These are phyloP conservation scores for Lasiurus cinereus DNA, from an alignment of 2,113 vertebrate species.

Conservation along the genomic window DNA sequence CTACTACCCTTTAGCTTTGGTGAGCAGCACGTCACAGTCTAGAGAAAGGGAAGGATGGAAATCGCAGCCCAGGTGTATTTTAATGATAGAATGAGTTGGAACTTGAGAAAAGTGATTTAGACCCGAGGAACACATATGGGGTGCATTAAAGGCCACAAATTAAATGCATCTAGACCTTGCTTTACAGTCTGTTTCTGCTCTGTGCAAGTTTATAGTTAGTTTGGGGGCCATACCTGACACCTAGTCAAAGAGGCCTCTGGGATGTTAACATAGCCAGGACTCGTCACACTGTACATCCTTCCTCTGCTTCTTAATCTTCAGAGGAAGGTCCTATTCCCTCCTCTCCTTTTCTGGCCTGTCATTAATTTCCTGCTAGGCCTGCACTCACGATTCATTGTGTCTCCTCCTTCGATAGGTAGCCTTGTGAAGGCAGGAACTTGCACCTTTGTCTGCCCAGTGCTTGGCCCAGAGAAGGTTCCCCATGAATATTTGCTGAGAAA, in stretches of 20 bases:
- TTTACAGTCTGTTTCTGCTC: neutral
- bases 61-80: neutral
- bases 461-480: neutral
- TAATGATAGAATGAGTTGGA: neutral
- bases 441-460: neutral
- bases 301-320: neutral
- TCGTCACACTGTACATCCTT: neutral
- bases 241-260: neutral
- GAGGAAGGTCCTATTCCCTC: neutral
- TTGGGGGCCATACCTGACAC: neutral
- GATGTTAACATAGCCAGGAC: too few relatives aligned
- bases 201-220: neutral
- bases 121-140: neutral
- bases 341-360: neutral
- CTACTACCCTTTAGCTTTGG: neutral
- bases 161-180: neutral
- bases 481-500: neutral
- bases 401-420: neutral
- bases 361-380: neutral
- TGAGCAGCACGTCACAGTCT: neutral
- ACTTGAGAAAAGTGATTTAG: neutral
- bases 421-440: neutral
- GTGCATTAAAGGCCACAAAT: neutral
- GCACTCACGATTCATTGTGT: neutral
- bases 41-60: neutral